A percentile compares a stretch with the other conserved stretches of the same genome.
Evolutionary conservation across 2,113 vertebrate genomes (phyloP).

Genomic region (Numida meleagris): DNA sequence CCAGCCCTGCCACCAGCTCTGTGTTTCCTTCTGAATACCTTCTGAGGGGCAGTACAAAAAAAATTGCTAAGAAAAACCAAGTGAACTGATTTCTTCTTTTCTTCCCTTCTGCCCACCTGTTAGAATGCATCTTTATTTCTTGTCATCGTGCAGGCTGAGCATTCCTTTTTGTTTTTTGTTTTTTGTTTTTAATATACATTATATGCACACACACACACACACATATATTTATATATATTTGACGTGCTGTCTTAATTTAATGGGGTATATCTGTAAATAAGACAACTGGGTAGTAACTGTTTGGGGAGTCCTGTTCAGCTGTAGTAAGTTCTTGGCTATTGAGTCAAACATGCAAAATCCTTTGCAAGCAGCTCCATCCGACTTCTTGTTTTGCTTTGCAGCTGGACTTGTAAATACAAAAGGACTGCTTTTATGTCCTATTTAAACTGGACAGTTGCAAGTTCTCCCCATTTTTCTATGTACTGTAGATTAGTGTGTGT

Average conservation of each 20-base stretch:
- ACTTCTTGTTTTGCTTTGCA: conserved; percentile 51
- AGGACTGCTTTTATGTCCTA: conserved; percentile 64
- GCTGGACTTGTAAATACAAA: conserved; percentile 75
- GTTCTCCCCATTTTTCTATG: conserved; percentile 73
- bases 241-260: conserved; percentile 47
- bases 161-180: background rate
- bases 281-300: conserved; percentile 62
- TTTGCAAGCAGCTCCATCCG: conserved; percentile 55
- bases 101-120: conserved; percentile 19
- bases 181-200: background rate
- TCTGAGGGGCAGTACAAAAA: background rate
- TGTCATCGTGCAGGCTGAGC: conserved; percentile 44
- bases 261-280: conserved; percentile 72
- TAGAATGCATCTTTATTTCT: conserved; percentile 48
- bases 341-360: conserved; percentile 62
- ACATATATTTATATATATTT: conserved; percentile 14
- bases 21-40: background rate
- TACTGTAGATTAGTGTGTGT: conserved; percentile 62
- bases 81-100: background rate
- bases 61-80: background rate
- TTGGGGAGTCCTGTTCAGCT: conserved; percentile 59
- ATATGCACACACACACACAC: accelerated
- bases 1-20: background rate
- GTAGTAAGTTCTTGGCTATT: conserved; percentile 65
- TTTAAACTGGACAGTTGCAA: conserved; percentile 58